These are phyloP conservation scores for Anniella stebbinsi DNA, from an alignment of 2,797 vertebrate species.

Conservation along the genomic window DNA sequence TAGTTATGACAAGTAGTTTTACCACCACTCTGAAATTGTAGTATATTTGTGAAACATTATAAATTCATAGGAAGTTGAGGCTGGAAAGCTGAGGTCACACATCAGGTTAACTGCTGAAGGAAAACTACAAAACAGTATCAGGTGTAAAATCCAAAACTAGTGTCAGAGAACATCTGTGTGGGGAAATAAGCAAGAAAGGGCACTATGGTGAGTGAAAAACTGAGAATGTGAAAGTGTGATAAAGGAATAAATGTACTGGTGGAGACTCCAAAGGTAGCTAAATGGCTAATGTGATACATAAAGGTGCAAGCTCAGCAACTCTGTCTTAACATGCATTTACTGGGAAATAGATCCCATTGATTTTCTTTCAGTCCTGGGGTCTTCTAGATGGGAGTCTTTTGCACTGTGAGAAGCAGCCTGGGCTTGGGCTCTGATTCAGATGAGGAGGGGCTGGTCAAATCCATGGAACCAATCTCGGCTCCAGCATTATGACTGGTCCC, in stretches of 20 bases:
- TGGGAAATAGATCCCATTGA: slow-evolving; percentile 24
- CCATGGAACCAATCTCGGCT: too few species aligned
- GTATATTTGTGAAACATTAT: slow-evolving; percentile 33
- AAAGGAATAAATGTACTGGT: slow-evolving; percentile 23
- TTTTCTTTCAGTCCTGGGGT: not conserved
- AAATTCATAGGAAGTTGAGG: slow-evolving; percentile 41
- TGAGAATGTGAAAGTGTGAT: slow-evolving; percentile 28
- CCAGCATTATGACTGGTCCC: too few species aligned
- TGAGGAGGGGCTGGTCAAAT: too few species aligned
- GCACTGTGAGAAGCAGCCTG: too few species aligned
- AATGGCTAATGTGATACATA: slow-evolving; percentile 27
- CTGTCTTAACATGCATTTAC: not conserved
- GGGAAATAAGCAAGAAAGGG: not conserved
- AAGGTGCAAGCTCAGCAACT: slow-evolving; percentile 15
- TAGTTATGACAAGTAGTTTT: slow-evolving; percentile 55
- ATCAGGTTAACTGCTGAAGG: slow-evolving; percentile 47
- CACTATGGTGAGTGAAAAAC: not conserved
- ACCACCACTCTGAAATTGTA: slow-evolving; percentile 40
- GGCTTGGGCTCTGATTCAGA: too few species aligned
- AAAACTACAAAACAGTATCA: slow-evolving; percentile 44
- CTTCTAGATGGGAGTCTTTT: not conserved
- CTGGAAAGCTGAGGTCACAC: slow-evolving; percentile 58
- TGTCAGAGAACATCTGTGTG: slow-evolving; percentile 26
- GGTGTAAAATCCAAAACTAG: slow-evolving; percentile 29
- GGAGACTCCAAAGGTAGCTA: slow-evolving; percentile 34